These are phyloP conservation scores for Diplosoma virens DNA, from an alignment of 23 tunicate genomes.

Conservation along the genomic window DNA sequence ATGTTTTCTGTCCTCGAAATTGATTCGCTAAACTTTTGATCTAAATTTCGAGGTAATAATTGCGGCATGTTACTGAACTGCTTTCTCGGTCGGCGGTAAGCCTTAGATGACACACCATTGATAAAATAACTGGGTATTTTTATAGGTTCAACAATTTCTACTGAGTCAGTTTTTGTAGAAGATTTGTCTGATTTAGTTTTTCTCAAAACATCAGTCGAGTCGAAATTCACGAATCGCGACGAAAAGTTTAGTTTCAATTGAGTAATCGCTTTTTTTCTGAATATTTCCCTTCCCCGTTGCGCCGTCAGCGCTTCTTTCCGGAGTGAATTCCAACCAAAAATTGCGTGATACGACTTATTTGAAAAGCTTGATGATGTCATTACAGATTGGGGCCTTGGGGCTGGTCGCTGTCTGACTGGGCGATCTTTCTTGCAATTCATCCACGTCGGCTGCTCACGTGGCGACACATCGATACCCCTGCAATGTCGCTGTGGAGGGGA, in stretches of 20 bases:
- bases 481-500: neutral
- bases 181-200: neutral
- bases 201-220: conserved; percentile 12
- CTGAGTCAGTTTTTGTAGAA: conserved; percentile 6
- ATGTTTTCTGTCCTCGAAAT: conserved; percentile 5
- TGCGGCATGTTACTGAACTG: conserved; percentile 6
- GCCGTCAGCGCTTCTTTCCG: neutral
- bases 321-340: neutral
- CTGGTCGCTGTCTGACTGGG: neutral
- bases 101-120: conserved; percentile 43
- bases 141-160: neutral
- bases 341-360: neutral
- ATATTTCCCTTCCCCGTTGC: conserved; percentile 53
- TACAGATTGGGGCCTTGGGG: neutral
- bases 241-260: conserved; percentile 15
- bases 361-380: conserved; percentile 13
- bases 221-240: conserved; percentile 41
- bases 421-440: conserved; percentile 47
- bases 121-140: conserved; percentile 17
- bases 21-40: conserved; percentile 40
- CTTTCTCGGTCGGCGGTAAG: conserved; percentile 57
- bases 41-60: neutral
- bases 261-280: conserved; percentile 37
- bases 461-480: neutral
- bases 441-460: conserved; percentile 87